A percentile compares a stretch with the other conserved stretches of the same genome.
Evolutionary conservation across 2,888 invertebrate genomes (phyloP).

Genomic region (Hypomecis atomaria): DNA sequence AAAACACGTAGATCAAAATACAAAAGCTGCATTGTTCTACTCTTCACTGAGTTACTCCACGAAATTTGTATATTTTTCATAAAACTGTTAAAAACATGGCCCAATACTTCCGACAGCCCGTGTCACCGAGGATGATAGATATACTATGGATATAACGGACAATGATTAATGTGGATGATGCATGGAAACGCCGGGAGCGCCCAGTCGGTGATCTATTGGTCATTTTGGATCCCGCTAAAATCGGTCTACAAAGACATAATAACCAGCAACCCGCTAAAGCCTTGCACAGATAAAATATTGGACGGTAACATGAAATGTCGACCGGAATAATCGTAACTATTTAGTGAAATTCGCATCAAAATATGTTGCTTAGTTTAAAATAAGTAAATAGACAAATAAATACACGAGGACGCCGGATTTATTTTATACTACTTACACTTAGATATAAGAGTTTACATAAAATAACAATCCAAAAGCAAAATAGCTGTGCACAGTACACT

Average conservation of each 20-base stretch:
- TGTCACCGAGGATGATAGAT: slow-evolving; percentile 41
- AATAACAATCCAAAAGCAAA: too few species aligned
- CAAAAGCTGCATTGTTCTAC: background rate
- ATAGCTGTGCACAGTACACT: too few species aligned
- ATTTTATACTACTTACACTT: too few species aligned
- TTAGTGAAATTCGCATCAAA: too few species aligned
- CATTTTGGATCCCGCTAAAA: slow-evolving; percentile 22
- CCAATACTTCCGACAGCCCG: slow-evolving; percentile 29
- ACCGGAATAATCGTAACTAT: too few species aligned
- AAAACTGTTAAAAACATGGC: slow-evolving; percentile 16
- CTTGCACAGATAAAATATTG: too few species aligned
- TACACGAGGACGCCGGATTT: too few species aligned
- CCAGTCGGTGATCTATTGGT: slow-evolving; percentile 34
- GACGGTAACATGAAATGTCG: too few species aligned
- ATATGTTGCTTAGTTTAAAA: too few species aligned
- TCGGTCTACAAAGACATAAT: slow-evolving; percentile 7
- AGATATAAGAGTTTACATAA: too few species aligned
- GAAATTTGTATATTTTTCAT: slow-evolving; percentile 6
- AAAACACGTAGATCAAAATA: background rate
- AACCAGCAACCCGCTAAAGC: too few species aligned
- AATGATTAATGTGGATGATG: slow-evolving; percentile 44
- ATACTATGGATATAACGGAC: slow-evolving; percentile 32
- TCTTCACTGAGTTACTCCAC: background rate
- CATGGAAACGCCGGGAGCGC: slow-evolving; percentile 25
- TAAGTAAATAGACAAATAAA: too few species aligned